phyloP scores from a whole-genome alignment of 2,888 invertebrate species.

The Lucinisca nassula region DNA sequence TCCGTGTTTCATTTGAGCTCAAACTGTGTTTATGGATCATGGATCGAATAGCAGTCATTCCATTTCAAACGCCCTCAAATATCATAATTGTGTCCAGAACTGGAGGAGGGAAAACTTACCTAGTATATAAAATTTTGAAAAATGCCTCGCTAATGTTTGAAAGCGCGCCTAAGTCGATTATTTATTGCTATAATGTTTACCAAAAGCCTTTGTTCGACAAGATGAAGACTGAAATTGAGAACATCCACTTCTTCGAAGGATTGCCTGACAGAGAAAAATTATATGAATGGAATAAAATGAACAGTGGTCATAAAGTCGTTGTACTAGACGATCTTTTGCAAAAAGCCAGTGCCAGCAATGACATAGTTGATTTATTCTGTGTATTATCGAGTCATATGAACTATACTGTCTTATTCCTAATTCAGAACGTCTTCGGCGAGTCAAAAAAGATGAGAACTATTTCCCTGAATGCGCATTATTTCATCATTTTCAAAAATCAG shows the following conservation, averaged over 20 bases:
- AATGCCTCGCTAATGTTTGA: constrained; percentile 26
- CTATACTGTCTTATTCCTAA: constrained; percentile 32
- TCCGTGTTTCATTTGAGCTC: no score
- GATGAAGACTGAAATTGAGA: constrained; percentile 26
- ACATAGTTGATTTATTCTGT: constrained; percentile 27
- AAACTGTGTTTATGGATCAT: no score
- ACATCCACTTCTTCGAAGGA: constrained; percentile 18
- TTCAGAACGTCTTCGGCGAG: constrained; percentile 39
- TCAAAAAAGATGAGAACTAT: constrained; percentile 40
- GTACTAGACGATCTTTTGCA: constrained; percentile 35
- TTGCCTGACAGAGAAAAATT: constrained; percentile 34
- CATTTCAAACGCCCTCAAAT: no score
- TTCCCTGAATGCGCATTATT: constrained; percentile 35
- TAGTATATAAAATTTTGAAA: constrained; percentile 10
- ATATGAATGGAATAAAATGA: constrained; percentile 11
- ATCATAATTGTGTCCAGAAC: constrained; percentile 34
- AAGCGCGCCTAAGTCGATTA: constrained; percentile 15
- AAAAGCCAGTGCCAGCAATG: constrained; percentile 5
- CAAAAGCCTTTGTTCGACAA: constrained; percentile 23
- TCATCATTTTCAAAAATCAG: constrained; percentile 37
- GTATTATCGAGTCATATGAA: constrained; percentile 33
- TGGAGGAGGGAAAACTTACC: constrained; percentile 13
- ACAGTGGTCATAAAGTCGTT: constrained; percentile 15
- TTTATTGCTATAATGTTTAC: constrained; percentile 30
- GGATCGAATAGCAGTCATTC: no score